A percentile compares a stretch with the other conserved stretches of the same genome.
Conservation (phyloP, 2,113 vertebrate genomes). For the Illadopsis cleaveri region DNA sequence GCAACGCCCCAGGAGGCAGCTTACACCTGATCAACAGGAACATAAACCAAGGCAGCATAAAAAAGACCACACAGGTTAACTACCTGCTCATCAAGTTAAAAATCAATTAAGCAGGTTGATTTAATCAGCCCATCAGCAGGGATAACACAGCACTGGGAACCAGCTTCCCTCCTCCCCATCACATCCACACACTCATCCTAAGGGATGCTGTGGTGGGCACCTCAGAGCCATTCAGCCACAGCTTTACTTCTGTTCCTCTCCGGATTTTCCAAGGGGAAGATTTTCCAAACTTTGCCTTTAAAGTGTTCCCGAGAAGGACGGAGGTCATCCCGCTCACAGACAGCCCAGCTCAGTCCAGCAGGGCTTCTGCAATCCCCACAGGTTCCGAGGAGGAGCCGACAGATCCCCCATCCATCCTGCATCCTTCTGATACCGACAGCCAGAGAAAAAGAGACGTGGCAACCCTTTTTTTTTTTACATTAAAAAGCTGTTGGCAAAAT, state of each 20-base stretch:
- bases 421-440: rapidly evolving
- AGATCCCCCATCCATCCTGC: not conserved
- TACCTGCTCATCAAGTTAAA: not conserved
- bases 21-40: not conserved
- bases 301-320: rapidly evolving
- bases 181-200: rapidly evolving
- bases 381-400: not conserved
- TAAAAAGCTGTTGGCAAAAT: not conserved
- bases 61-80: not conserved
- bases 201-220: rapidly evolving
- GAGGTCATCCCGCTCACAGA: rapidly evolving
- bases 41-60: not conserved
- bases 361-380: not conserved
- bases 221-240: rapidly evolving
- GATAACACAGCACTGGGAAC: rapidly evolving
- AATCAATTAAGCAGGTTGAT: not conserved
- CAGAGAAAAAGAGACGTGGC: not conserved
- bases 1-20: not conserved
- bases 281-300: not conserved
- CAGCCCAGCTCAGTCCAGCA: rapidly evolving
- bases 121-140: not conserved
- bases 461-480: not conserved
- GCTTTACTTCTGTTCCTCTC: not conserved
- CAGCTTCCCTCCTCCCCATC: not conserved
- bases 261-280: not conserved